Conservation (phyloP, 2,888 invertebrate species). For the Acanthacorydalis orientalis region DNA sequence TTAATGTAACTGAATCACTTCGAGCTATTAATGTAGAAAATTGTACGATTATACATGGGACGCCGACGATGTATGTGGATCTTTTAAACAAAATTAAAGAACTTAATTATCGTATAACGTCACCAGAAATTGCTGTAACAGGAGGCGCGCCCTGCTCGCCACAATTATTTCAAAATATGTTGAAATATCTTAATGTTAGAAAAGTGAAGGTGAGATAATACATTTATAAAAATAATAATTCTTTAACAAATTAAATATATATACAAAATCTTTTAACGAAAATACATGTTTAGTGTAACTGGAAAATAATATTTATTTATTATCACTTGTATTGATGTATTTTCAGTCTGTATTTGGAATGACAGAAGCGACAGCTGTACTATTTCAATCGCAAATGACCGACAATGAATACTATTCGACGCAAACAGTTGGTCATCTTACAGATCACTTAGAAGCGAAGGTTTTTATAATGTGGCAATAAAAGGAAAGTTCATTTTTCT, state of each 20-base stretch:
- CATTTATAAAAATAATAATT: too few species aligned
- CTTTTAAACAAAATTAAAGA: conserved; percentile 36
- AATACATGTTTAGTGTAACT: neutral
- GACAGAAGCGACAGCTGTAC: conserved; percentile 37
- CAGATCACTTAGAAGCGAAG: conserved; percentile 41
- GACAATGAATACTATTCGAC: conserved; percentile 27
- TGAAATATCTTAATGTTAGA: conserved; percentile 27
- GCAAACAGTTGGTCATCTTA: conserved; percentile 34
- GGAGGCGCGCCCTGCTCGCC: conserved; percentile 61
- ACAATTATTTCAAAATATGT: conserved; percentile 34
- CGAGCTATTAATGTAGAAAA: conserved; percentile 47
- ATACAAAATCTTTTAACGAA: too few species aligned
- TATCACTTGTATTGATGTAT: neutral
- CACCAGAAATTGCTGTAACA: conserved; percentile 37
- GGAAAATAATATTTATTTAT: neutral
- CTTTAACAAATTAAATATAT: too few species aligned
- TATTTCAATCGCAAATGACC: conserved; percentile 32
- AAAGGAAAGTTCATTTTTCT: neutral
- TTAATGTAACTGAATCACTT: conserved; percentile 43
- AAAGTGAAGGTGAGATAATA: conserved; percentile 28
- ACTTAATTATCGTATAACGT: conserved; percentile 28
- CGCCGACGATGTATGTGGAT: conserved; percentile 78
- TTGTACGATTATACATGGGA: conserved; percentile 57
- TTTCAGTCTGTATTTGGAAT: conserved; percentile 40
- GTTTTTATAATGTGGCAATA: conserved; percentile 16